Percentiles rank a stretch among this genome's conserved stretches.
Conservation (phyloP, 2,113 vertebrate genomes). For the Pygoscelis antarcticus region DNA sequence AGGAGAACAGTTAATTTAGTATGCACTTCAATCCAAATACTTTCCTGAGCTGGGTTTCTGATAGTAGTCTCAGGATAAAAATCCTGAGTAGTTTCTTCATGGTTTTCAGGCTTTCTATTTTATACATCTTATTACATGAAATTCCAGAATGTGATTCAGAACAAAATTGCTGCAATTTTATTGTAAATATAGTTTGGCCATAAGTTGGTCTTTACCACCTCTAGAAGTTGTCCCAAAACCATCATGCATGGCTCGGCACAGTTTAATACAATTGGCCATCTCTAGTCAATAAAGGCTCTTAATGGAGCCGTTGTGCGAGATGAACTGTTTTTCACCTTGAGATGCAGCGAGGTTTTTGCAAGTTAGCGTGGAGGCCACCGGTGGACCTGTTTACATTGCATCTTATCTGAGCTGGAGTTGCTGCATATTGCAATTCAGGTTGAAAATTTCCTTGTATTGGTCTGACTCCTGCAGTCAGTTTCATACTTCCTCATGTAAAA, state of each 20-base stretch:
- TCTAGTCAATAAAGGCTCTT: neutral
- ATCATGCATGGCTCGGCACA: neutral
- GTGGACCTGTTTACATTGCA: rapidly evolving
- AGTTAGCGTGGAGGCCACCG: rapidly evolving
- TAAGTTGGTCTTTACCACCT: neutral
- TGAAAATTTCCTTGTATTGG: too few species aligned
- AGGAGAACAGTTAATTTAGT: neutral
- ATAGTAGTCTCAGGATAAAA: neutral
- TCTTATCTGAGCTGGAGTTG: too few species aligned
- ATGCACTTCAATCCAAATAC: neutral
- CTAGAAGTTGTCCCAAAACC: neutral
- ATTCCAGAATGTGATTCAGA: neutral
- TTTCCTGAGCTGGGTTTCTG: neutral
- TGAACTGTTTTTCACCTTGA: neutral
- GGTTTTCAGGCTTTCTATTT: neutral
- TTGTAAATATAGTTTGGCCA: neutral
- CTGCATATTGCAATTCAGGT: rapidly evolving
- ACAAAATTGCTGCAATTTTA: neutral
- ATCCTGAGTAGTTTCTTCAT: neutral
- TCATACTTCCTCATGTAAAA: neutral
- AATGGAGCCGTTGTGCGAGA: neutral
- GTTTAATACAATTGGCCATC: neutral
- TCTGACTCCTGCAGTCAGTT: neutral
- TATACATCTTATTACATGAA: neutral
- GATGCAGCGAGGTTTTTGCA: neutral